phyloP scores from a whole-genome alignment of 2,797 vertebrate species.

The Sebastes iracundus region DNA sequence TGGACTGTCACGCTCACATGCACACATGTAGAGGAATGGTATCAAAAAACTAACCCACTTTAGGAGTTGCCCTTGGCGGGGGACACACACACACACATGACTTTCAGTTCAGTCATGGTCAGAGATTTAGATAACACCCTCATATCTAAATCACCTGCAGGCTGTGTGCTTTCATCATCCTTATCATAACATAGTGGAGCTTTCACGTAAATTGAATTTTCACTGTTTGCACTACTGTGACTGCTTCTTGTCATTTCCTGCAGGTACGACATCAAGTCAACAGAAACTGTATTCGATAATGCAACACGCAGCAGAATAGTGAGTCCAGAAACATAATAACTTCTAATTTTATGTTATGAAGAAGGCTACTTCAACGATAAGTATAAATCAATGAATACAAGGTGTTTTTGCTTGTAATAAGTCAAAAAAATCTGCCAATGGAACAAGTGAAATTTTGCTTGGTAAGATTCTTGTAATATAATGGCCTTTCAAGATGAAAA shows the following conservation, averaged over 20 bases:
- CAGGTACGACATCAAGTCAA: constrained; percentile 95
- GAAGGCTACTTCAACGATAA: no score
- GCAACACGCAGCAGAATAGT: constrained; percentile 96
- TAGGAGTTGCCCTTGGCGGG: background rate
- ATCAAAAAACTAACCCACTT: background rate
- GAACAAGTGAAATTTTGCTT: no score
- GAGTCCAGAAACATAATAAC: constrained; percentile 73
- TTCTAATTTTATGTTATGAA: background rate
- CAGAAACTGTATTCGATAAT: constrained; percentile 93
- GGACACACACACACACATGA: background rate
- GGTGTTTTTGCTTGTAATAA: no score
- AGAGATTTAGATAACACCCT: constrained; percentile 3
- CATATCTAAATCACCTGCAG: constrained; percentile 20
- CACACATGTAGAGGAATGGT: background rate
- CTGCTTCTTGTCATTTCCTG: constrained; percentile 37
- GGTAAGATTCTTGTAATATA: no score
- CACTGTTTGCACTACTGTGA: background rate
- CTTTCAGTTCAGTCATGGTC: constrained; percentile 1
- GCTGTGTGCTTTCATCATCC: constrained; percentile 2
- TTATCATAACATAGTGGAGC: background rate
- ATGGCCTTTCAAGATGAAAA: no score
- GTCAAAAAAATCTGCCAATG: no score
- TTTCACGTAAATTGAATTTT: background rate
- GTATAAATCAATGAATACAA: no score
- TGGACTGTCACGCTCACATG: background rate